Percentiles rank a stretch among this genome's conserved stretches.
Conservation (phyloP, 2,797 vertebrate species). For the Discoglossus pictus region DNA sequence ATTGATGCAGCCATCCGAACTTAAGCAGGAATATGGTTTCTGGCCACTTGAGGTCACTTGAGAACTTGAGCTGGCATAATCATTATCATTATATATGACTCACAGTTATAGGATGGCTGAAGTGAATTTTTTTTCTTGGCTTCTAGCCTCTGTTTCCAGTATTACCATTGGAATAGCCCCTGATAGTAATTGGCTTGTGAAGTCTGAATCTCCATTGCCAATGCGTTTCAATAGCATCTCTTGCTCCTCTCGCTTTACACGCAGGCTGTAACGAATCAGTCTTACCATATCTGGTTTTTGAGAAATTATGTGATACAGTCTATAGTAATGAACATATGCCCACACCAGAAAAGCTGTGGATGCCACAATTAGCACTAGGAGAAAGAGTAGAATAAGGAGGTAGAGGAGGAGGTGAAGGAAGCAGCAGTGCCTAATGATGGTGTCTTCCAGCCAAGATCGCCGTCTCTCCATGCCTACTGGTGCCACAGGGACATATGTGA, state of each 20-base stretch:
- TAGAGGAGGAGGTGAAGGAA: conserved; percentile 34
- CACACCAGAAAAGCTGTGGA: not conserved
- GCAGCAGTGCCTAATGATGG: conserved; percentile 33
- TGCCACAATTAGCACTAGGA: conserved; percentile 8
- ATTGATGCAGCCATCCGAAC: too few relatives aligned
- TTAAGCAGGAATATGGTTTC: too few relatives aligned
- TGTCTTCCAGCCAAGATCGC: conserved; percentile 15
- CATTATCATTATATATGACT: not conserved
- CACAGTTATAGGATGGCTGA: conserved; percentile 26
- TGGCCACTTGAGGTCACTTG: too few relatives aligned
- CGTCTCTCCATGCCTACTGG: not conserved
- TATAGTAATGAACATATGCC: not conserved
- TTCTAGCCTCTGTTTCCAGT: not conserved
- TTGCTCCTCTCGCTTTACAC: not conserved
- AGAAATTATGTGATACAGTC: not conserved
- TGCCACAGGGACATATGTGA: not conserved
- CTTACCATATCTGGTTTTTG: not conserved
- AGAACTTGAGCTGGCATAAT: too few relatives aligned
- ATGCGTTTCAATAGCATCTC: not conserved
- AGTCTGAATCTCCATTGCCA: not conserved
- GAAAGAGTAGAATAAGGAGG: not conserved
- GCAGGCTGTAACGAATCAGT: conserved; percentile 34
- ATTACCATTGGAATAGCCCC: conserved; percentile 19
- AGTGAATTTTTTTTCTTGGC: conserved; percentile 1
- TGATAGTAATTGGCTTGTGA: not conserved